Evolutionary conservation across 2,113 vertebrate genomes (phyloP), one percentile per base, ranked within the genome.

Genomic region (Anguilla japonica): DNA sequence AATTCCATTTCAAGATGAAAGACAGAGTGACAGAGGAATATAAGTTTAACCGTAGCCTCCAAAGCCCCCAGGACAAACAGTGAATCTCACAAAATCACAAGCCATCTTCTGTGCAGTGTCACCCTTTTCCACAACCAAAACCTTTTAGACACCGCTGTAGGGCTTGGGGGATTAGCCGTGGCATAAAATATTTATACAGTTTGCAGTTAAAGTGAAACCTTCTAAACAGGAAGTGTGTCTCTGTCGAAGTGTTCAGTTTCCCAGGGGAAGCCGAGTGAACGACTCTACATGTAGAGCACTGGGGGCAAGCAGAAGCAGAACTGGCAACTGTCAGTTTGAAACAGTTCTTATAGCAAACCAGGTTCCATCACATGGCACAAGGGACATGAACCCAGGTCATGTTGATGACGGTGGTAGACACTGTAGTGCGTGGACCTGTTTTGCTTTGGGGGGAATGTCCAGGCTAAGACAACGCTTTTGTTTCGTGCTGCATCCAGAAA

Each of bases 31-130:
- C 67, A 60, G 90, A 89, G 85, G 89, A 40, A 90, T 34, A 22
- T 50, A 84, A 88, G 80, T 5, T 79, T 7, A 84, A 34, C 75
- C 79, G 39, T 53, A 90, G 0, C 90, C 89, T 87, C 15, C 89
- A 88, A 90, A 71, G 81, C 18, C 40, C 41, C 83, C 86, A 0
- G 1, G 79, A 83, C 0, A 3, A 16, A 50, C 88, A 79, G 46
- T 83, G n/a, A 90, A 79, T 80, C n/a, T 79, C 41, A 85, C 78
- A 63, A 15, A 53, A 85, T 84, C 81, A 89, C 88, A 92, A 93
- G 92, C 91, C 91, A 94, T 92, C 67, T 41, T 26, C 22, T 63
- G 60, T 63, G 83, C 5, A 89, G 86, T 79, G 86, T 39, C 2
- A 81, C 57, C 57, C 43, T 83, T 41, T 46, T 82, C 34, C 41